A percentile compares a stretch with the other conserved stretches of the same genome.
phyloP scores from a whole-genome alignment of 2,797 vertebrate species.

The Tapera naevia region DNA sequence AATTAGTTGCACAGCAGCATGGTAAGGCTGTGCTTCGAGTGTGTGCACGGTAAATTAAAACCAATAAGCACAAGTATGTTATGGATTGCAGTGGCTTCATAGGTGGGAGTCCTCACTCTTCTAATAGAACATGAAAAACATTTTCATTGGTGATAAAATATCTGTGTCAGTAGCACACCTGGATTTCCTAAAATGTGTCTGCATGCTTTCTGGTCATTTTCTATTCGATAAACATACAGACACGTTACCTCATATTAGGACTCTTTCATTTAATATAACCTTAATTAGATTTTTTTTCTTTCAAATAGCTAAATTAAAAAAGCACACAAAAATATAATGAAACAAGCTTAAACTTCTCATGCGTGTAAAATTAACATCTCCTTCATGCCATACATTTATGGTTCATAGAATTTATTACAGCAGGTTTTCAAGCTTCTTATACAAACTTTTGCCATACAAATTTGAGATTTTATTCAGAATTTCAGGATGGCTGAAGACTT shows the following conservation, averaged over 20 bases:
- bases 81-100: background rate
- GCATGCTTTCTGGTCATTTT: background rate
- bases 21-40: background rate
- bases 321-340: background rate
- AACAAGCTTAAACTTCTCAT: background rate
- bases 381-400: constrained; percentile 13
- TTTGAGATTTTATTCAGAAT: background rate
- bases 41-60: background rate
- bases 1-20: background rate
- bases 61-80: background rate
- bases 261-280: background rate
- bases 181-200: background rate
- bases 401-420: constrained; percentile 53
- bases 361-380: background rate
- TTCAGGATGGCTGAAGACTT: background rate
- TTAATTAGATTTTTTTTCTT: background rate
- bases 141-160: background rate
- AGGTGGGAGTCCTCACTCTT: background rate
- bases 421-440: background rate
- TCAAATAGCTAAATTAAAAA: background rate
- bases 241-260: background rate
- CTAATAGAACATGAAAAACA: background rate
- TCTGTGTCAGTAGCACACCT: background rate
- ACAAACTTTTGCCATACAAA: background rate
- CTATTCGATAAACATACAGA: background rate